Evolutionary conservation across 2,888 invertebrate species (phyloP).

Genomic region (Apoderus coryli): DNA sequence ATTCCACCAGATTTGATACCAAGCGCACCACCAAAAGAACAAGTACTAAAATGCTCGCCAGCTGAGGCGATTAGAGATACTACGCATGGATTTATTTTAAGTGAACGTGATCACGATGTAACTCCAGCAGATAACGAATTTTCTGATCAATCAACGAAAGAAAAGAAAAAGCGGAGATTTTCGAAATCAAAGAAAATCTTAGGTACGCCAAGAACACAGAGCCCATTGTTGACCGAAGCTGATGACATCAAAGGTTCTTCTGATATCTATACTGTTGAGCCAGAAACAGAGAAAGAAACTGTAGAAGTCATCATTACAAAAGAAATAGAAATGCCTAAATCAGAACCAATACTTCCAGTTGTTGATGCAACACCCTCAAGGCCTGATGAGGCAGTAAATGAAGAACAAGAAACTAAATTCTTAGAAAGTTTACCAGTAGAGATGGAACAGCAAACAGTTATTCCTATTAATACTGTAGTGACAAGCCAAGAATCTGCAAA

Average conservation of each 20-base stretch:
- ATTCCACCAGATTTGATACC: too few species aligned
- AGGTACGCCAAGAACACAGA: slow-evolving; percentile 15
- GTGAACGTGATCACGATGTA: too few species aligned
- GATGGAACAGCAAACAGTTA: too few species aligned
- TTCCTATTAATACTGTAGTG: slow-evolving; percentile 8
- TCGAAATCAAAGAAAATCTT: slow-evolving; percentile 13
- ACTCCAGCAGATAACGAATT: too few species aligned
- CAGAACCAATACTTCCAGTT: background rate
- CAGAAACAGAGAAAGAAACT: background rate
- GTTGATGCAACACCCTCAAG: background rate
- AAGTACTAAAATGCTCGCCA: too few species aligned
- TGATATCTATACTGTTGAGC: too few species aligned
- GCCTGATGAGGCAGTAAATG: background rate
- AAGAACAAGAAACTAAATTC: background rate
- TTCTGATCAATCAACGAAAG: too few species aligned
- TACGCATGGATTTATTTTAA: too few species aligned
- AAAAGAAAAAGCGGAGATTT: slow-evolving; percentile 18
- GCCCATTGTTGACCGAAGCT: slow-evolving; percentile 11
- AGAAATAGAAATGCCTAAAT: slow-evolving; percentile 11
- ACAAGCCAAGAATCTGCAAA: slow-evolving; percentile 9
- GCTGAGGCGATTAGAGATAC: too few species aligned
- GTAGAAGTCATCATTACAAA: slow-evolving; percentile 4
- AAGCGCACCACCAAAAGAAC: too few species aligned
- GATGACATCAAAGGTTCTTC: too few species aligned
- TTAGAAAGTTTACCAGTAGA: background rate